phyloP scores from a whole-genome alignment of 1,140 invertebrate species.

The Euura lappo region DNA sequence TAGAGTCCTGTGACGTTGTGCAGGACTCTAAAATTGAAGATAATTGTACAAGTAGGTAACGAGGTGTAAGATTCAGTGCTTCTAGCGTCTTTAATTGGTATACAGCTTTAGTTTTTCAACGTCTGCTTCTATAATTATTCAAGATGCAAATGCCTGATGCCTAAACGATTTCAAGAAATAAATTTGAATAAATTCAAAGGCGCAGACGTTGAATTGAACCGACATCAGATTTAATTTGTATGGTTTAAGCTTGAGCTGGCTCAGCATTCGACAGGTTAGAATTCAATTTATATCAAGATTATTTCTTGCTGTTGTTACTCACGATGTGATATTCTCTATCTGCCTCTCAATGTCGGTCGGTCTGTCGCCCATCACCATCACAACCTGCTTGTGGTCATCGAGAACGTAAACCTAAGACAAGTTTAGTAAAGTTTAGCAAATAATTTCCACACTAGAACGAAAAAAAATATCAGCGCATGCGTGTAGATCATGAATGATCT shows the following conservation, averaged over 20 bases:
- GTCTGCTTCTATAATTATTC: no score
- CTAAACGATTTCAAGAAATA: background rate
- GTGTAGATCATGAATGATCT: no score
- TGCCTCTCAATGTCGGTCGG: conserved; percentile 77
- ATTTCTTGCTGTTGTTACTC: conserved; percentile 36
- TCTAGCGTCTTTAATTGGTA: no score
- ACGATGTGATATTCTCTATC: conserved; percentile 72
- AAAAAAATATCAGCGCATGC: no score
- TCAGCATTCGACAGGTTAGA: background rate
- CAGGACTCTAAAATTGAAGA: conserved; percentile 58
- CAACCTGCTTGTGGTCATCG: conserved; percentile 79
- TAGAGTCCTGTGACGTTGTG: conserved; percentile 78
- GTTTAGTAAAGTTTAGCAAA: no score
- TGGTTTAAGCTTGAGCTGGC: background rate
- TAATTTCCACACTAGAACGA: no score
- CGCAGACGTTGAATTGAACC: background rate
- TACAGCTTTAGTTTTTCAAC: no score
- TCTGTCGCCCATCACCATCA: conserved; percentile 76
- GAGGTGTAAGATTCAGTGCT: no score
- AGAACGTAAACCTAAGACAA: conserved; percentile 75
- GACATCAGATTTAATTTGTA: background rate
- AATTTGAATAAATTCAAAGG: background rate
- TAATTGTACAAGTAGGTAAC: no score
- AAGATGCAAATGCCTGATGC: background rate
- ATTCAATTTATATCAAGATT: background rate